Base-by-base conservation (phyloP, 2,113 vertebrate species). In the Pheucticus melanocephalus region DNA sequence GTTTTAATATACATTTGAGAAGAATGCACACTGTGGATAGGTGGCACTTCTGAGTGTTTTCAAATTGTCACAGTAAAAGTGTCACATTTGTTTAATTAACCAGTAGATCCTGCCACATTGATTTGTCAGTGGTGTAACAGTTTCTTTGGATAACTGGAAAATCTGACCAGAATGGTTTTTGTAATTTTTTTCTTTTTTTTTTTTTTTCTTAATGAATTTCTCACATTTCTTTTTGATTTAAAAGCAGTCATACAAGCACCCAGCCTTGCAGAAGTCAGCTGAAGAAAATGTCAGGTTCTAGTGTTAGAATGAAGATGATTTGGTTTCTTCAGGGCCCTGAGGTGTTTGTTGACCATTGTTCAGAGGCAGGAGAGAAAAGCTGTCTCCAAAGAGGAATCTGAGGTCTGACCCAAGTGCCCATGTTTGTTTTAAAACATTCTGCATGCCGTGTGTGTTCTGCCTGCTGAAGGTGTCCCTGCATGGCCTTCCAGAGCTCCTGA, bases 51-150 rank as follows among this genome's bases (percentile, higher is more conserved):
- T 39, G 54, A 94, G 71, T 24, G 4, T 96, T 97, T 96, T 97
- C 70, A 85, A 87, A 96, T 84, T 94, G 75, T 95, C 86, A 84
- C 50, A 59, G 87, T 76, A 82, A 88, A 96, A 95, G 88, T 92
- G 78, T 96, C 96, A 85, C 77, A 88, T 95, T 96, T 96, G 48
- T 95, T 97, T 97, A 97, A 96, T 98, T 97, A 97, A 82, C 83
- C 66, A 30, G 48, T 82, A 95, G 93, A 81, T 91, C 80, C 77
- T 96, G 80, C 86, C 88, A 96, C n/a, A 27, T n/a, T 95, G 87
- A 82, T 96, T 97, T 97, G 90, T 96, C 94, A 93, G 84, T 28
- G 28, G 37, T 40, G 57, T 94, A 94, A 90, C 63, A 87, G 59
- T 88, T 76, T 94, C 64, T 95, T 92, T 95, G 85, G 77, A 53